Conservation (phyloP, 2,888 invertebrate genomes). For the Catocala fraxini region DNA sequence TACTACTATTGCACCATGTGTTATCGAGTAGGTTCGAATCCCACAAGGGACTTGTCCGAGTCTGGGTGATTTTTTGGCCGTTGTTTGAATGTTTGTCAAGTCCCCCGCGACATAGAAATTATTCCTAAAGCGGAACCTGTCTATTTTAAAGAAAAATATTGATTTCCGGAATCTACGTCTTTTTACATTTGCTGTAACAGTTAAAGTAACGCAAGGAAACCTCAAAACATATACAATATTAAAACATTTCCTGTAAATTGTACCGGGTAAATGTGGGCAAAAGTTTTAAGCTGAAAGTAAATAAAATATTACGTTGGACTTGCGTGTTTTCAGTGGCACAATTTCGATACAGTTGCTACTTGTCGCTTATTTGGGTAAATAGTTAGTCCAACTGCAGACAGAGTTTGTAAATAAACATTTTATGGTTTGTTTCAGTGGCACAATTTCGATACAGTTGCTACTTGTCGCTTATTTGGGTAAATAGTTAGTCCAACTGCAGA, state of each 20-base stretch:
- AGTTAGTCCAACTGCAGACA: conserved; percentile 16
- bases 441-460: conserved; percentile 26
- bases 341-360: conserved; percentile 26
- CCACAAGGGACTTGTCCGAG: too few species aligned
- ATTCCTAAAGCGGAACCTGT: too few species aligned
- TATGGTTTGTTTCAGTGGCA: conserved; percentile 14
- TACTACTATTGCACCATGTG: too few species aligned
- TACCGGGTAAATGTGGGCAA: conserved; percentile 15
- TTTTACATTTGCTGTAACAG: too few species aligned
- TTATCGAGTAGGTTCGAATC: too few species aligned
- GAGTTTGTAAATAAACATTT: conserved; percentile 27
- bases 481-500: conserved; percentile 16
- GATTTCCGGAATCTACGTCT: too few species aligned
- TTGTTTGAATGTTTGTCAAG: too few species aligned
- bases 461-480: conserved; percentile 27
- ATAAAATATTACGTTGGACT: conserved; percentile 24
- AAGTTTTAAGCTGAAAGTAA: conserved; percentile 17
- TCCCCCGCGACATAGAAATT: too few species aligned
- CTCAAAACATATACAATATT: background rate
- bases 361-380: conserved; percentile 27
- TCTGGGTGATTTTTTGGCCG: too few species aligned
- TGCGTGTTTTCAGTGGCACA: conserved; percentile 17
- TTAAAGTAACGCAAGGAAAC: too few species aligned
- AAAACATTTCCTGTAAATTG: conserved; percentile 17
- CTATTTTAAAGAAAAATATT: too few species aligned